A percentile compares a stretch with the other conserved stretches of the same genome.
Conservation (phyloP, 2,113 vertebrate species). For the Pavo muticus region DNA sequence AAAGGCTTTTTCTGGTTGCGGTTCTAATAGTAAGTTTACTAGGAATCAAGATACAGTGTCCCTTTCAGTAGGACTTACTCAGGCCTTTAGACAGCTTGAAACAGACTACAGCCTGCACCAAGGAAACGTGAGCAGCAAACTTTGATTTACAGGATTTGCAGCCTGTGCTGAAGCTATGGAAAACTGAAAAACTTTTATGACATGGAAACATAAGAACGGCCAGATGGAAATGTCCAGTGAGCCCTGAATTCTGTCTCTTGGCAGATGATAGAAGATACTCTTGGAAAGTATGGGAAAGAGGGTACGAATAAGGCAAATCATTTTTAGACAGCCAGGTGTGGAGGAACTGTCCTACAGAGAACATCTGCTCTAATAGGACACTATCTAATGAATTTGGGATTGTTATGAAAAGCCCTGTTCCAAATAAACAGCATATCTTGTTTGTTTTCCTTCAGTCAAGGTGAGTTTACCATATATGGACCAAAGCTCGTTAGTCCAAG, state of each 20-base stretch:
- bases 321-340: neutral
- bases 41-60: neutral
- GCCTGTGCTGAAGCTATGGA: neutral
- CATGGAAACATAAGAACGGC: neutral
- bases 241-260: neutral
- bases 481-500: neutral
- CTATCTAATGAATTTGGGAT: neutral
- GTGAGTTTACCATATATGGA: neutral
- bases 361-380: neutral
- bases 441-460: neutral
- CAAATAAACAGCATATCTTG: neutral
- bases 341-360: neutral
- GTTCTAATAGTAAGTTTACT: neutral
- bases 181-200: neutral
- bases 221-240: neutral
- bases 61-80: neutral
- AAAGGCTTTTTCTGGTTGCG: neutral
- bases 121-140: neutral
- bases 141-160: neutral
- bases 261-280: neutral
- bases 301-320: neutral
- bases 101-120: neutral
- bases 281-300: neutral
- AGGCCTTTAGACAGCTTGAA: neutral
- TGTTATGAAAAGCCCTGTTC: neutral